These are phyloP conservation scores for Choristoneura fumiferana DNA, from an alignment of 1,140 invertebrate genomes.

Conservation along the genomic window DNA sequence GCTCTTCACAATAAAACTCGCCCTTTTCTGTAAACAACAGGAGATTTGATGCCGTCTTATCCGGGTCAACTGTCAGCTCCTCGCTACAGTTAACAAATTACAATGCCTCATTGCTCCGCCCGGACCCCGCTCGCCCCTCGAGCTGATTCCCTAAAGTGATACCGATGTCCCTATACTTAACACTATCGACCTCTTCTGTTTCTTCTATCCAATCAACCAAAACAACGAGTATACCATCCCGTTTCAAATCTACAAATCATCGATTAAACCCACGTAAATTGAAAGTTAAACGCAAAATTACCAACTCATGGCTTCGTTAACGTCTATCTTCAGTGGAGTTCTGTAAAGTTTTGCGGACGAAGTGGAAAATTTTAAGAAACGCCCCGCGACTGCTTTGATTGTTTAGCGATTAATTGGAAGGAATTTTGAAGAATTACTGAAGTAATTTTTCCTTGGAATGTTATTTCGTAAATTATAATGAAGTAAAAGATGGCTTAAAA, in stretches of 20 bases:
- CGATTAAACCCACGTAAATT: constrained; percentile 37
- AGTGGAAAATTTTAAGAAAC: constrained; percentile 31
- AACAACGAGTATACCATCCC: constrained; percentile 9
- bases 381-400: constrained; percentile 32
- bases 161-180: constrained; percentile 13
- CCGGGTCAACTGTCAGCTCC: constrained; percentile 12
- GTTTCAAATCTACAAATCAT: constrained; percentile 22
- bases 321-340: constrained; percentile 43
- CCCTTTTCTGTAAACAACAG: constrained; percentile 18
- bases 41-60: constrained; percentile 12
- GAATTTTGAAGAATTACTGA: constrained; percentile 36
- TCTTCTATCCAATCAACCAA: constrained; percentile 4
- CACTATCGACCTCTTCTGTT: constrained; percentile 1
- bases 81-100: constrained; percentile 19
- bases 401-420: constrained; percentile 46
- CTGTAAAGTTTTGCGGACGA: constrained; percentile 26
- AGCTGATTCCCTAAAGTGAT: constrained; percentile 11
- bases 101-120: constrained; percentile 9
- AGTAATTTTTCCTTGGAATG: constrained; percentile 32
- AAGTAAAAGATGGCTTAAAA: constrained; percentile 26
- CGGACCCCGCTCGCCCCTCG: neutral
- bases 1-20: constrained; percentile 25
- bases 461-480: constrained; percentile 32
- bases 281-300: constrained; percentile 41
- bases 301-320: constrained; percentile 45